Evolutionary conservation across 2,888 invertebrate genomes (phyloP).

Genomic region (Portevinia maculata): DNA sequence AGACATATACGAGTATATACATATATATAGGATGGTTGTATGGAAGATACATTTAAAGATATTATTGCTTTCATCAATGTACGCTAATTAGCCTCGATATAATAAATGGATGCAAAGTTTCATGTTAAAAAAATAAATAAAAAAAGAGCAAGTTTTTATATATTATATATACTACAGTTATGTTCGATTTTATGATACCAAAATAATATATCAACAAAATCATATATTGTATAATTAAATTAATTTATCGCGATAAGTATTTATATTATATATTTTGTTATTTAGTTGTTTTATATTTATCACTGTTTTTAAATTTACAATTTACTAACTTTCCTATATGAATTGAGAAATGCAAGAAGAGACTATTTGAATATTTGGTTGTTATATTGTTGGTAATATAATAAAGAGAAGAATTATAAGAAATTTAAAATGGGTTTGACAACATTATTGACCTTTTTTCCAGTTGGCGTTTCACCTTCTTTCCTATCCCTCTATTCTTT

Average conservation of each 20-base stretch:
- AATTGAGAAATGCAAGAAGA: constrained; percentile 21
- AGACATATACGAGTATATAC: no score
- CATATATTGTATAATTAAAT: neutral
- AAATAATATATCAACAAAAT: neutral
- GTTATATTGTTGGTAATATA: constrained; percentile 57
- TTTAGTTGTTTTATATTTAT: constrained; percentile 4
- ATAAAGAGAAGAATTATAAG: constrained; percentile 7
- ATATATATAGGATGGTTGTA: no score
- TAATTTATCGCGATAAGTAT: neutral
- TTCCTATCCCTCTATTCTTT: no score
- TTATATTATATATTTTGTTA: constrained; percentile 8
- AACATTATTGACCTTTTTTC: no score
- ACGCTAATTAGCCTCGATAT: constrained; percentile 7
- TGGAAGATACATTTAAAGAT: neutral
- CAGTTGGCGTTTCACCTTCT: no score
- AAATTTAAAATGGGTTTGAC: neutral
- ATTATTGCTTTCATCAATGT: constrained; percentile 15
- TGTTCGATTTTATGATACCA: neutral
- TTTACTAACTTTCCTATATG: constrained; percentile 13
- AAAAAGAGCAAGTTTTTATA: neutral
- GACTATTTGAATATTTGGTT: constrained; percentile 50
- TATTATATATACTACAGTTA: neutral
- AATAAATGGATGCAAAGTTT: neutral
- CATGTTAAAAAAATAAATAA: neutral
- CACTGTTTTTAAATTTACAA: constrained; percentile 17